These are phyloP conservation scores for Eupithecia vulgata DNA, from an alignment of 2,888 invertebrate genomes.

Conservation along the genomic window DNA sequence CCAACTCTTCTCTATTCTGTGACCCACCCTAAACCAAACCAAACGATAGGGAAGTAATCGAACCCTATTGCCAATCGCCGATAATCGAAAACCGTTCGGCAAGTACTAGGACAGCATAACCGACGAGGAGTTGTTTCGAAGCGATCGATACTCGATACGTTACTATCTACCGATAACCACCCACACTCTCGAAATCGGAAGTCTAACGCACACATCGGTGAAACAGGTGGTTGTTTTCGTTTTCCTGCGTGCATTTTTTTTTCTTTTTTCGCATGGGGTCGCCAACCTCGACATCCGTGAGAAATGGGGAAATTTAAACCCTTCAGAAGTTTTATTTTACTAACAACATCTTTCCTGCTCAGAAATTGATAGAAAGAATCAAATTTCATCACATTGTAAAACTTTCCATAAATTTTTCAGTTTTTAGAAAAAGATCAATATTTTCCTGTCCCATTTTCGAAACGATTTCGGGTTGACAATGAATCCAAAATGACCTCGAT, in stretches of 20 bases:
- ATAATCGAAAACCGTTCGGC: slow-evolving; percentile 80
- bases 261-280: slow-evolving; percentile 22
- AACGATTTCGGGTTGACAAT: slow-evolving; percentile 1
- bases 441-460: background rate
- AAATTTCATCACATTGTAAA: background rate
- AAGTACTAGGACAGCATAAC: slow-evolving; percentile 72
- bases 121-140: slow-evolving; percentile 65
- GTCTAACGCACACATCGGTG: slow-evolving; percentile 15
- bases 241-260: slow-evolving; percentile 34
- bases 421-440: background rate
- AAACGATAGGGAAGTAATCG: slow-evolving; percentile 48
- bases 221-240: slow-evolving; percentile 45
- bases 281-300: slow-evolving; percentile 34
- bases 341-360: background rate
- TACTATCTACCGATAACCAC: slow-evolving; percentile 42
- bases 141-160: slow-evolving; percentile 66
- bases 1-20: slow-evolving; percentile 12
- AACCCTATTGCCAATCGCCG: slow-evolving; percentile 74
- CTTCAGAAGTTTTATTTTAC: background rate
- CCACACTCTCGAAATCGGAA: slow-evolving; percentile 27
- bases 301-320: slow-evolving; percentile 29
- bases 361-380: background rate
- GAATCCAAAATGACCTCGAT: background rate
- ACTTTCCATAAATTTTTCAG: background rate
- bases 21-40: slow-evolving; percentile 22